Evolutionary conservation across 2,113 vertebrate genomes (phyloP).

Genomic region (Pygathrix nemaeus): DNA sequence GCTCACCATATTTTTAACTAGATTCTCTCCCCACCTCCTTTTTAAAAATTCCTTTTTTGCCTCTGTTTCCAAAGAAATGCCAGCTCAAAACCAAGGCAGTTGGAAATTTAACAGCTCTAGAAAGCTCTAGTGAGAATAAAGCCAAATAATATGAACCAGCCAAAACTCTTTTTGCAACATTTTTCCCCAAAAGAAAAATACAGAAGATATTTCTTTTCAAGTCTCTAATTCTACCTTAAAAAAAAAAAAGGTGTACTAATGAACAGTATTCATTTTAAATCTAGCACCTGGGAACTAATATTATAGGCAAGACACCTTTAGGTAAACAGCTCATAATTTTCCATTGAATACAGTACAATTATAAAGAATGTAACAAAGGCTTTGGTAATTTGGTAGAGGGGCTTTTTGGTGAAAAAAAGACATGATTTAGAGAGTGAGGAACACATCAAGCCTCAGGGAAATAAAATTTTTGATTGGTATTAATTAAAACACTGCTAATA

Average conservation of each 20-base stretch:
- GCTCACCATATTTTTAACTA: conserved; percentile 58
- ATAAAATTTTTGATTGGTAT: conserved; percentile 74
- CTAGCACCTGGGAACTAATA: conserved; percentile 44
- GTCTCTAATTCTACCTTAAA: not conserved
- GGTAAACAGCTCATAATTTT: conserved; percentile 40
- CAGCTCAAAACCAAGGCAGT: conserved; percentile 48
- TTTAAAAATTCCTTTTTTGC: conserved; percentile 16
- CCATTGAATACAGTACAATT: conserved; percentile 58
- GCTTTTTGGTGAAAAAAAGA: not conserved
- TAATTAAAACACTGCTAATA: conserved; percentile 68
- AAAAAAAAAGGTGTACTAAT: not conserved
- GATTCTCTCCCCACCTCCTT: not conserved
- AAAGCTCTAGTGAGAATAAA: conserved; percentile 49
- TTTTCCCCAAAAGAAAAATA: conserved; percentile 37
- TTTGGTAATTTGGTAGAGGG: conserved; percentile 33
- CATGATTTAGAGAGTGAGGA: conserved; percentile 66
- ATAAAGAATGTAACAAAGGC: conserved; percentile 66
- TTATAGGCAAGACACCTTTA: conserved; percentile 53
- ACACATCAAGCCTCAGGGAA: conserved; percentile 62
- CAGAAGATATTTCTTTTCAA: conserved; percentile 53
- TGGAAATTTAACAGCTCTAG: conserved; percentile 17
- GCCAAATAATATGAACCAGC: conserved; percentile 26
- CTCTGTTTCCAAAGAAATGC: conserved; percentile 58
- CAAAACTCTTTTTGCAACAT: conserved; percentile 42
- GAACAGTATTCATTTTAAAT: conserved; percentile 58